phyloP scores from a whole-genome alignment of 2,113 vertebrate genomes.

The Epinephelus lanceolatus region DNA sequence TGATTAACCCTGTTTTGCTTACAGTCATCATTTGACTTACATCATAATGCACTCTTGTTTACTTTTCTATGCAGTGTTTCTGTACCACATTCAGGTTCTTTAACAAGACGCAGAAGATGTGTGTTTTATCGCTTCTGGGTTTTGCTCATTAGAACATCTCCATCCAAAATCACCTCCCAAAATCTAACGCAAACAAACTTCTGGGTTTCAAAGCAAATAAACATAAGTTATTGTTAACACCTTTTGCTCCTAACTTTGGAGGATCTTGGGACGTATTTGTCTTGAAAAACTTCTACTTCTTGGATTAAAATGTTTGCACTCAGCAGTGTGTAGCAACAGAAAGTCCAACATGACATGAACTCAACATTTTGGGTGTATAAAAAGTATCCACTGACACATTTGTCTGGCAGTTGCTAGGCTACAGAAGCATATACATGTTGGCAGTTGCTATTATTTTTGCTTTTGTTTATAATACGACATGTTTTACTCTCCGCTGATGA shows the following conservation, averaged over 20 bases:
- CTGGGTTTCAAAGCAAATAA: not conserved
- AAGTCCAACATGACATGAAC: not conserved
- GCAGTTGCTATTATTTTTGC: not conserved
- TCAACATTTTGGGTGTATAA: not conserved
- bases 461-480: conserved; percentile 8
- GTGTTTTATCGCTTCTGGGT: conserved; percentile 6
- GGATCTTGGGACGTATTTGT: not conserved
- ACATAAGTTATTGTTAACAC: not conserved
- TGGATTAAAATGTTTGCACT: no score
- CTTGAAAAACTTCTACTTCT: not conserved
- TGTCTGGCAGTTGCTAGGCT: conserved; percentile 9
- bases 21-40: not conserved
- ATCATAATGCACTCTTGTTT: not conserved
- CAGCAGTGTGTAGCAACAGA: not conserved
- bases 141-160: conserved; percentile 16
- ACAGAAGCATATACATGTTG: not conserved
- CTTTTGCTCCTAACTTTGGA: not conserved
- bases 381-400: not conserved
- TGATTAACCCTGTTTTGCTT: not conserved
- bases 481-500: conserved; percentile 5
- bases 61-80: not conserved
- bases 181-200: conserved; percentile 8
- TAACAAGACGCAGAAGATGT: not conserved
- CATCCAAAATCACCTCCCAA: conserved; percentile 30
- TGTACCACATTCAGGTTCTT: not conserved